A percentile compares a stretch with the other conserved stretches of the same genome.
Conservation (phyloP, 2,888 invertebrate genomes). For the Amorpha juglandis region DNA sequence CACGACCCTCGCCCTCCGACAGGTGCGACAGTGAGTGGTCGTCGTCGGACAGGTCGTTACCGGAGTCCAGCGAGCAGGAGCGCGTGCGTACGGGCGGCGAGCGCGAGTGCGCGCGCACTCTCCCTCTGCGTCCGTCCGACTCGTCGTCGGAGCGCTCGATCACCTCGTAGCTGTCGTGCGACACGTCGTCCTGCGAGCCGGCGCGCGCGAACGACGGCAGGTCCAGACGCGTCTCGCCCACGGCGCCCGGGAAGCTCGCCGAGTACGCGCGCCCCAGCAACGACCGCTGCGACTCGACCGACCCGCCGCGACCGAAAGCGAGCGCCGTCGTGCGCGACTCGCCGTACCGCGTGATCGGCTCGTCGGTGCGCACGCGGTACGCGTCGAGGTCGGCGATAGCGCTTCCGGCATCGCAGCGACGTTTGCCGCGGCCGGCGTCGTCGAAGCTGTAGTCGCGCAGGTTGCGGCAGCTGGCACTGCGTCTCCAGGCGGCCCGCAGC, state of each 20-base stretch:
- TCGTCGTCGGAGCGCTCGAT: conserved; percentile 90
- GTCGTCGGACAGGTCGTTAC: conserved; percentile 90
- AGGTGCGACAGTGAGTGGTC: conserved; percentile 85
- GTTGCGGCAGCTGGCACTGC: conserved; percentile 93
- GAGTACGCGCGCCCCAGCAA: conserved; percentile 90
- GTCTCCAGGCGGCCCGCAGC: conserved; percentile 87
- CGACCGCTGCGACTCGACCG: conserved; percentile 88
- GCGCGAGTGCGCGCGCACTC: conserved; percentile 57
- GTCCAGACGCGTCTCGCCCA: conserved; percentile 87
- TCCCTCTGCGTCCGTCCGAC: conserved; percentile 67
- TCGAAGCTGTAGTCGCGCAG: conserved; percentile 91
- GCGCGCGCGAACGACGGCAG: conserved; percentile 86
- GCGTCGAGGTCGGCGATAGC: conserved; percentile 66
- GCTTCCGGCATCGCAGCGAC: conserved; percentile 76
- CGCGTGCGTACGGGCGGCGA: conserved; percentile 79
- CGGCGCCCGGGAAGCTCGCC: conserved; percentile 93
- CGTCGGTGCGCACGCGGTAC: conserved; percentile 79
- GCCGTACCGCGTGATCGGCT: conserved; percentile 87
- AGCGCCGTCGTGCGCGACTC: conserved; percentile 86
- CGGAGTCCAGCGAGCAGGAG: conserved; percentile 90
- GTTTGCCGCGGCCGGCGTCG: conserved; percentile 87
- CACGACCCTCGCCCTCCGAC: conserved; percentile 81
- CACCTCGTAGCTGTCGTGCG: conserved; percentile 94
- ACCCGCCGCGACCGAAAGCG: conserved; percentile 72
- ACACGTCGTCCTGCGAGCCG: conserved; percentile 93